Conservation (phyloP, 2,113 vertebrate genomes). For the Heterocephalus glaber region DNA sequence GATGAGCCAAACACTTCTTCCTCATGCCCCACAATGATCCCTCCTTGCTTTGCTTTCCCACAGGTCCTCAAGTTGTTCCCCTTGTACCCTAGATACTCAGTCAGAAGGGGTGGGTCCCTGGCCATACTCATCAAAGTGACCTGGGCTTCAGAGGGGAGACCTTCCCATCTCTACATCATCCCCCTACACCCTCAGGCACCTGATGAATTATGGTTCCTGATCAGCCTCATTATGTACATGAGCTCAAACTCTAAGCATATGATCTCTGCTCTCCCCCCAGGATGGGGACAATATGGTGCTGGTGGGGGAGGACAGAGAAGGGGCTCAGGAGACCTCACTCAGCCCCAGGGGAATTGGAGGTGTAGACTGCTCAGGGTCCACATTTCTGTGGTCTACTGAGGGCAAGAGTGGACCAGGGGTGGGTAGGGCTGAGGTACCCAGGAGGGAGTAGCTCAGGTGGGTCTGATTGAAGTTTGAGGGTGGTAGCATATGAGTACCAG, state of each 20-base stretch:
- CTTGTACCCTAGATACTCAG: neutral
- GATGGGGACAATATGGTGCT: slow-evolving; percentile 82
- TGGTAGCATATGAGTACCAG: neutral
- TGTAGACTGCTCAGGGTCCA: neutral
- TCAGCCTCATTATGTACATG: slow-evolving; percentile 89
- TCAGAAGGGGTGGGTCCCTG: neutral
- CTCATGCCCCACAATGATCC: neutral
- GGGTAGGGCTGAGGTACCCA: neutral
- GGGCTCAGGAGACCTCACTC: neutral
- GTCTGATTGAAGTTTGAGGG: neutral
- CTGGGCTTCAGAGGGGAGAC: slow-evolving; percentile 39
- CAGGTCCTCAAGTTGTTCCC: neutral
- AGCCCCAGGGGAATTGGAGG: neutral
- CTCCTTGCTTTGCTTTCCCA: neutral
- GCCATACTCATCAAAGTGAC: neutral
- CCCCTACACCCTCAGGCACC: slow-evolving; percentile 69
- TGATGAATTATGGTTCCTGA: slow-evolving; percentile 91
- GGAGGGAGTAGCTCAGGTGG: neutral
- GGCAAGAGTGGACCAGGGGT: neutral
- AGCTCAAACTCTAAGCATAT: slow-evolving; percentile 87
- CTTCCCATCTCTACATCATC: neutral
- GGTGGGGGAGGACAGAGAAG: slow-evolving; percentile 67
- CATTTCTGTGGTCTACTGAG: neutral
- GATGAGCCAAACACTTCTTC: neutral
- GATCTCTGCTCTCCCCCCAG: slow-evolving; percentile 84